Percentiles rank a stretch among this genome's conserved stretches.
Conservation (phyloP, 2,113 vertebrate genomes). For the Corythornis madagascariensis region DNA sequence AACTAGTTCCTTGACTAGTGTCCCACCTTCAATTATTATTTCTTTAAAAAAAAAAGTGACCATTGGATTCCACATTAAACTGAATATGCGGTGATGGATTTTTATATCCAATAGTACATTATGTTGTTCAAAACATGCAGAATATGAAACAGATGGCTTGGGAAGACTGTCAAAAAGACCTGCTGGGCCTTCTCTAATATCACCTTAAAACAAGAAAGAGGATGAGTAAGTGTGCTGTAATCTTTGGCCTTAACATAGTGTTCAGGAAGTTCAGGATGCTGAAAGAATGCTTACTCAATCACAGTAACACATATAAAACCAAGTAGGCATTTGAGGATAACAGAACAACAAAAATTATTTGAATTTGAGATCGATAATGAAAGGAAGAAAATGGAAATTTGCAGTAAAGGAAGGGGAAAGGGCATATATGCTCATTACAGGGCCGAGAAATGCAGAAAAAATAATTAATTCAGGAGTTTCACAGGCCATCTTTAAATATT, state of each 20-base stretch:
- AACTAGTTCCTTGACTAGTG: neutral
- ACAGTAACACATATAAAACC: neutral
- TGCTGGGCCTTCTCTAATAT: conserved; percentile 46
- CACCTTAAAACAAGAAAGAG: conserved; percentile 25
- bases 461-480: neutral
- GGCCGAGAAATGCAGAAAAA: neutral
- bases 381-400: neutral
- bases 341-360: neutral
- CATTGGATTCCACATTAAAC: neutral
- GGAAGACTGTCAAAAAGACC: conserved; percentile 27
- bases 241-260: neutral
- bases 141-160: conserved; percentile 43
- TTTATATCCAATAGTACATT: conserved; percentile 8
- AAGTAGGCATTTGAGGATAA: neutral
- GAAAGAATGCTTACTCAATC: neutral
- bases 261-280: neutral
- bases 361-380: neutral
- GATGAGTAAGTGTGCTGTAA: conserved; percentile 30
- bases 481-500: neutral
- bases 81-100: neutral
- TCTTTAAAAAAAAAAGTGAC: conserved; percentile 23
- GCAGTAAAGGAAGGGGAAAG: neutral
- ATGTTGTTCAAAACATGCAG: neutral
- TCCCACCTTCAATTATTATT: neutral
- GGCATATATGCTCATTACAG: neutral